These are phyloP conservation scores for Pseudolycoriella hygida DNA, from an alignment of 2,888 invertebrate species.

Conservation along the genomic window DNA sequence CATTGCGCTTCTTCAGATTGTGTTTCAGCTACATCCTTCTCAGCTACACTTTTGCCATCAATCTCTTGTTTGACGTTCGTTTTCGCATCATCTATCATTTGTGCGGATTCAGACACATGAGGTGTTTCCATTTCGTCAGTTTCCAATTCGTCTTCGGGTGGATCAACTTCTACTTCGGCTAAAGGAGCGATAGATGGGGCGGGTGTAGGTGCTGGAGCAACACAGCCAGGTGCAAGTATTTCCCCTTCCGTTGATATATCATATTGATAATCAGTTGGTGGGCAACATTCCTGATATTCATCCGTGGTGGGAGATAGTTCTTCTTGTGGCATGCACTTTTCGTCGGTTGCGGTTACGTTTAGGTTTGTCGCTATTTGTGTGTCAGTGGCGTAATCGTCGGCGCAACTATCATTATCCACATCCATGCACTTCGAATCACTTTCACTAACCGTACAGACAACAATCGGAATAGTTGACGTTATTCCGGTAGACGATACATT, in stretches of 20 bases:
- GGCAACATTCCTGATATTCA: slow-evolving; percentile 25
- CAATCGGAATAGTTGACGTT: slow-evolving; percentile 10
- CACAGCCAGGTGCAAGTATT: slow-evolving; percentile 17
- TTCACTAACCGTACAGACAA: slow-evolving; percentile 10
- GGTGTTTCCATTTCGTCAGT: neutral
- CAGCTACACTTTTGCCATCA: neutral
- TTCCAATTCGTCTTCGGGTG: slow-evolving; percentile 41
- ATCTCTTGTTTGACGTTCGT: slow-evolving; percentile 22
- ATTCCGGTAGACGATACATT: slow-evolving; percentile 7
- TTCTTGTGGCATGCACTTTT: slow-evolving; percentile 13
- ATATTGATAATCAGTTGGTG: slow-evolving; percentile 18
- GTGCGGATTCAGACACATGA: neutral
- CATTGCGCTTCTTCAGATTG: slow-evolving; percentile 27
- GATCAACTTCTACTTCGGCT: slow-evolving; percentile 50
- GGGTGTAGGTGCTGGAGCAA: slow-evolving; percentile 26
- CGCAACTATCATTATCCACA: neutral
- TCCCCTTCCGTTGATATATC: slow-evolving; percentile 20
- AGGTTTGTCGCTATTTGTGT: slow-evolving; percentile 4
- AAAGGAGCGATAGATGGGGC: slow-evolving; percentile 40
- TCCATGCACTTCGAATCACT: neutral
- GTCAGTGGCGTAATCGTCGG: neutral
- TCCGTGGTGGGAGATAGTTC: slow-evolving; percentile 27
- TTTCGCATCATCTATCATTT: neutral
- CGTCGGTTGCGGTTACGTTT: slow-evolving; percentile 5
- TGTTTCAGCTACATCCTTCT: slow-evolving; percentile 16